These are phyloP conservation scores for Danio tinwini DNA, from an alignment of 2,797 vertebrate genomes.

Conservation along the genomic window DNA sequence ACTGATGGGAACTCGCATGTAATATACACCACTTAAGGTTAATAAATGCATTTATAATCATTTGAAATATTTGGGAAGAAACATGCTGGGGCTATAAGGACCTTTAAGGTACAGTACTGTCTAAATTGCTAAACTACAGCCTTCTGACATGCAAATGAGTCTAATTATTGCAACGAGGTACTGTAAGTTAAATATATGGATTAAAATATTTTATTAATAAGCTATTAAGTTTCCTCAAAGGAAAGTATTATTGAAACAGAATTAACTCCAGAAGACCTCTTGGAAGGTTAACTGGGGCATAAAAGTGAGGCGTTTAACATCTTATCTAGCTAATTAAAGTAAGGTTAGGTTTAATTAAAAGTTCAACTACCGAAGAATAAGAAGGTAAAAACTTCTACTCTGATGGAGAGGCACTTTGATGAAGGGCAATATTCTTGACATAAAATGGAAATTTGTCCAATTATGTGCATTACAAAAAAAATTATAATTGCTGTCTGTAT, in stretches of 20 bases:
- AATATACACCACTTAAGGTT: not conserved
- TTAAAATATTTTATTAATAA: not conserved
- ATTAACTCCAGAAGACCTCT: slow-evolving; percentile 16
- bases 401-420: not conserved
- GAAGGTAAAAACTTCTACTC: slow-evolving; percentile 2
- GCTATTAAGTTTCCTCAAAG: not conserved
- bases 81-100: not conserved
- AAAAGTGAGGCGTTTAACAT: not conserved
- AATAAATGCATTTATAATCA: not conserved
- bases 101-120: not conserved
- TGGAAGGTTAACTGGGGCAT: not conserved
- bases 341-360: slow-evolving; percentile 43
- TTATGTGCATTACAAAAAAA: slow-evolving; percentile 10
- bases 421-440: not conserved
- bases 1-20: not conserved
- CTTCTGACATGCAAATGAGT: not conserved
- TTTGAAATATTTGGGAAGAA: too few species aligned
- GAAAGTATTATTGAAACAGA: not conserved
- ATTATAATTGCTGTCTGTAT: not conserved
- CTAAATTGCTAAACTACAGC: not conserved
- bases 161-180: not conserved
- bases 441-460: not conserved
- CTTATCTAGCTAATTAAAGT: slow-evolving; percentile 39
- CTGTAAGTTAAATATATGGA: not conserved
- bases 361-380: not conserved